Conservation (phyloP, 2,797 vertebrate genomes). For the Enteromius mattozi region DNA sequence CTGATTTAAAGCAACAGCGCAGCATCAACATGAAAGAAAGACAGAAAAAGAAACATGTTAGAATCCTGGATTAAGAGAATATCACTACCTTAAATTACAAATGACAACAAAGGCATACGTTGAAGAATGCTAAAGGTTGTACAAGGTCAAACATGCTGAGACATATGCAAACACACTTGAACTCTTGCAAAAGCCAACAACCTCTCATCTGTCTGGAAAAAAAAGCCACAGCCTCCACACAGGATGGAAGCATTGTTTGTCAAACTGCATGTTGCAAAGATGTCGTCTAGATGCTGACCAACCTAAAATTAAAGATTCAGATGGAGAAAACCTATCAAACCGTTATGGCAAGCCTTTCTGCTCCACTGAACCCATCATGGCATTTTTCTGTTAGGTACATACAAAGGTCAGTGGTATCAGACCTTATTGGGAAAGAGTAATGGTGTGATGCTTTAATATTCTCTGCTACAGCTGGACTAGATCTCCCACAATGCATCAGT, state of each 20-base stretch:
- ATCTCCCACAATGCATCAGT: conserved; percentile 17
- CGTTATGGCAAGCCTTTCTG: background rate
- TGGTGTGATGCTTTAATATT: conserved; percentile 27
- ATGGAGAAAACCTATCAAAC: background rate
- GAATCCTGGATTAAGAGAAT: conserved; percentile 2
- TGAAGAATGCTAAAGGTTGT: background rate
- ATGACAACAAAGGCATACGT: background rate
- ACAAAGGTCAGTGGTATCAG: conserved; percentile 15
- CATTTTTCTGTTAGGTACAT: background rate
- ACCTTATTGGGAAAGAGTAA: conserved; percentile 4
- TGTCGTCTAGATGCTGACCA: conserved; percentile 29
- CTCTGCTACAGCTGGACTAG: background rate
- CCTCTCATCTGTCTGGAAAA: conserved; percentile 8
- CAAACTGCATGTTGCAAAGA: background rate
- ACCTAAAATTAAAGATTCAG: conserved; percentile 11
- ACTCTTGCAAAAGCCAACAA: conserved; percentile 16
- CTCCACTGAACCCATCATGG: background rate
- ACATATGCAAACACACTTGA: conserved; percentile 3
- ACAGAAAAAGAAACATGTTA: conserved; percentile 61
- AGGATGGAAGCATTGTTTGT: background rate
- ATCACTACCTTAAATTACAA: background rate
- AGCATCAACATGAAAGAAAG: conserved; percentile 70
- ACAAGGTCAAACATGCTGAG: background rate
- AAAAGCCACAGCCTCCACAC: conserved; percentile 13
- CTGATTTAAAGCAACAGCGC: conserved; percentile 60